Evolutionary conservation across 2,888 invertebrate genomes (phyloP), one percentile per base, ranked within the genome.

Genomic region (Orthosia gracilis): DNA sequence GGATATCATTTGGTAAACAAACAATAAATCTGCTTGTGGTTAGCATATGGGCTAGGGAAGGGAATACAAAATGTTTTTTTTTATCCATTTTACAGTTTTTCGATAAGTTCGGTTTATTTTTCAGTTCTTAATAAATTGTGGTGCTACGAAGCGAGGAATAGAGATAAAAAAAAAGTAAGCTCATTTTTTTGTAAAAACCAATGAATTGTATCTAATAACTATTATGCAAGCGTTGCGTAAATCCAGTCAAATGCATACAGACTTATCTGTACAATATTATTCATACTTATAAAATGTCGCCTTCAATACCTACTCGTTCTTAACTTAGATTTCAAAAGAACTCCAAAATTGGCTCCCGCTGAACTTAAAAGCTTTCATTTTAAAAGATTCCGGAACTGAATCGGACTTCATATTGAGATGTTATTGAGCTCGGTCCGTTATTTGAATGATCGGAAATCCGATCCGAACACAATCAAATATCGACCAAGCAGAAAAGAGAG

Each of bases 21-120:
- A 76, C 62, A 62, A 76, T 84, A 78, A 86, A 85, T 85, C 74
- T 67, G 31, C 12, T 18, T 49, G 67, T 66, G 65, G 78, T 72
- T 68, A 70, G 18, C 61, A 26, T 45, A 40, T n/a, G 23, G 13
- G 47, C 17, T 72, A 80, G 75, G 47, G 80, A 71, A 63, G 72
- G 40, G 52, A 76, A 78, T 45, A 40, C 12, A n/a, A 17, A 47
- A 58, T 52, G 18, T 7, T 69, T 57, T 50, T 26, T n/a, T n/a
- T 67, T 47, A 11, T 9, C 2, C 3, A 5, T 31, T 40, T 59
- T 31, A 21, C 17, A 11, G 45, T 0, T 67, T 68, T 31, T 59
- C n/a, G 23, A 47, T 26, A 18, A 11, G 26, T 11, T 52, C 21
- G 26, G 49, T n/a, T 65, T 45, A 66, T n/a, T 66, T 49, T 55